These are phyloP conservation scores for Hyperoplus immaculatus DNA, from an alignment of 2,797 vertebrate genomes.

Conservation along the genomic window DNA sequence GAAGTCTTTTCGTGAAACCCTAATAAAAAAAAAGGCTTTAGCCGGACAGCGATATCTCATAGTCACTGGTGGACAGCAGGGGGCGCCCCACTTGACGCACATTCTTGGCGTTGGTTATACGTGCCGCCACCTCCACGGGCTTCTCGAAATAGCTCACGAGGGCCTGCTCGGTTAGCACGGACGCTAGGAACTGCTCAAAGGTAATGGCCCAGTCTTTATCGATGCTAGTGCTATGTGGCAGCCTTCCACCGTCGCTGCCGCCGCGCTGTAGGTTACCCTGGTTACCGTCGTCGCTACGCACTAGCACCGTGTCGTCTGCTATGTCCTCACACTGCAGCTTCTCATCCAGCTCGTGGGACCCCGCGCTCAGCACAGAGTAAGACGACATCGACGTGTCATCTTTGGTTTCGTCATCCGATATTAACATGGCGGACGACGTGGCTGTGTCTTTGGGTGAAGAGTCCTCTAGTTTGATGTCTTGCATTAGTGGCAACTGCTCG, in stretches of 20 bases:
- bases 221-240: constrained; percentile 90
- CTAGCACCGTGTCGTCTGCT: constrained; percentile 94
- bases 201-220: constrained; percentile 98
- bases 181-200: constrained; percentile 97
- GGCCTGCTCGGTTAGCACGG: constrained; percentile 94
- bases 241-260: constrained; percentile 64
- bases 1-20: constrained; percentile 36
- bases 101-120: constrained; percentile 94
- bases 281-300: constrained; percentile 80
- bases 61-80: constrained; percentile 91
- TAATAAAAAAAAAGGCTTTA: constrained; percentile 62
- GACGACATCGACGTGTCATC: constrained; percentile 98
- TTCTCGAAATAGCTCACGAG: constrained; percentile 97
- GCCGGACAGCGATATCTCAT: constrained; percentile 95
- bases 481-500: constrained; percentile 88
- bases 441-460: constrained; percentile 92
- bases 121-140: constrained; percentile 90
- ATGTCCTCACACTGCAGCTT: constrained; percentile 98
- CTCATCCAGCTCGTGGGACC: constrained; percentile 95
- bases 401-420: constrained; percentile 96
- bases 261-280: constrained; percentile 60
- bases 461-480: constrained; percentile 96
- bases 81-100: constrained; percentile 90
- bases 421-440: constrained; percentile 93
- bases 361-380: constrained; percentile 95